Evolutionary conservation across 2,888 invertebrate genomes (phyloP).

Genomic region (Rotaria macrura): DNA sequence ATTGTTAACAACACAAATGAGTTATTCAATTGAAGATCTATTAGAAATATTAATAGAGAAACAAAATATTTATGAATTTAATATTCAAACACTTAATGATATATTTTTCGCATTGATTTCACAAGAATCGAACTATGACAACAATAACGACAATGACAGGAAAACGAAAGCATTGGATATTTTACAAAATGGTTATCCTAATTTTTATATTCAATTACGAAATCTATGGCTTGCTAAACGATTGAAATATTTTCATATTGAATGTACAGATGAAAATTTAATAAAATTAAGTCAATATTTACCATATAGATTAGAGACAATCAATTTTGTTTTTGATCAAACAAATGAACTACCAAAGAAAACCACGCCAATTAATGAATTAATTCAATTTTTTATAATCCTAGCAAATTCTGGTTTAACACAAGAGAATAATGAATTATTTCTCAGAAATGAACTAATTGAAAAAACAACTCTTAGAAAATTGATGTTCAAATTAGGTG

Average conservation of each 20-base stretch:
- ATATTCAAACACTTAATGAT: background rate
- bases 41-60: background rate
- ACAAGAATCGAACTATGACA: background rate
- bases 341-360: background rate
- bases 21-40: background rate
- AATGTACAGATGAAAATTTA: background rate
- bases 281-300: background rate
- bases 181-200: background rate
- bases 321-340: background rate
- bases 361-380: background rate
- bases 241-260: background rate
- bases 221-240: background rate
- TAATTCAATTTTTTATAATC: background rate
- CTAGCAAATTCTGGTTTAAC: background rate
- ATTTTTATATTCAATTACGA: background rate
- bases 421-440: background rate
- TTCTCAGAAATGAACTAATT: background rate
- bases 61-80: background rate
- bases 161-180: background rate
- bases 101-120: background rate
- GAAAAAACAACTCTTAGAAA: background rate
- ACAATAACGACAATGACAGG: too few species aligned
- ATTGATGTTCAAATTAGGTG: background rate
- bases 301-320: background rate
- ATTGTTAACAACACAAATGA: background rate